Conservation (phyloP, 2,888 invertebrate genomes). For the Amblyjoppa fuscipennis region DNA sequence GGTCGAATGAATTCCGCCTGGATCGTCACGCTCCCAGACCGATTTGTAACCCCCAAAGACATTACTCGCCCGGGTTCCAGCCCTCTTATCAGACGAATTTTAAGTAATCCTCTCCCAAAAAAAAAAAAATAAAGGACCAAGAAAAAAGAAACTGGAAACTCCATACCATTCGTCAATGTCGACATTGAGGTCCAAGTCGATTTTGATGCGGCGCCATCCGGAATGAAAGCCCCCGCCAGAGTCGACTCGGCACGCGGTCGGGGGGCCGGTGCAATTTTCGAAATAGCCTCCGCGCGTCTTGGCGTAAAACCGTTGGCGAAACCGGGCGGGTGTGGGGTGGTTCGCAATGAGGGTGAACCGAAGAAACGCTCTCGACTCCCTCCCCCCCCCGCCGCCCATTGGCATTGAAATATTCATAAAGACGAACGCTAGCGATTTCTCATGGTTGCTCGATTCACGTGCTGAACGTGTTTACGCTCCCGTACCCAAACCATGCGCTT, state of each 20-base stretch:
- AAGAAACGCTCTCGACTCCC: slow-evolving; percentile 39
- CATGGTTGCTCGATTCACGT: slow-evolving; percentile 64
- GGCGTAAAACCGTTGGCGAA: slow-evolving; percentile 46
- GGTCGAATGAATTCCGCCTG: too few species aligned
- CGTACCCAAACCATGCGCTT: slow-evolving; percentile 12
- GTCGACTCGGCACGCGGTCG: slow-evolving; percentile 5
- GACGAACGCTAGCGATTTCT: slow-evolving; percentile 64
- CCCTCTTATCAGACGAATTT: neutral
- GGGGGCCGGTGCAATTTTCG: slow-evolving; percentile 57
- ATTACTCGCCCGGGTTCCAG: neutral
- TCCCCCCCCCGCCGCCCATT: slow-evolving; percentile 23
- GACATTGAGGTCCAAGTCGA: slow-evolving; percentile 33
- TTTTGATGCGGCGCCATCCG: slow-evolving; percentile 28
- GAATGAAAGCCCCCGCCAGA: slow-evolving; percentile 8
- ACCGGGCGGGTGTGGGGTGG: slow-evolving; percentile 21
- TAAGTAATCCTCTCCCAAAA: neutral
- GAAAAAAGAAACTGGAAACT: neutral
- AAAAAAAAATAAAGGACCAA: neutral
- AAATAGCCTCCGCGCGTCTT: slow-evolving; percentile 53
- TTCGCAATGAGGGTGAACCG: slow-evolving; percentile 46
- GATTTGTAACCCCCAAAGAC: neutral
- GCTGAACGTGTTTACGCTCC: slow-evolving; percentile 59
- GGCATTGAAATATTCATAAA: slow-evolving; percentile 68
- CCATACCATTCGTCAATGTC: slow-evolving; percentile 42
- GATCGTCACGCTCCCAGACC: neutral